phyloP scores from a whole-genome alignment of 2,888 invertebrate genomes.

The Alitta virens region DNA sequence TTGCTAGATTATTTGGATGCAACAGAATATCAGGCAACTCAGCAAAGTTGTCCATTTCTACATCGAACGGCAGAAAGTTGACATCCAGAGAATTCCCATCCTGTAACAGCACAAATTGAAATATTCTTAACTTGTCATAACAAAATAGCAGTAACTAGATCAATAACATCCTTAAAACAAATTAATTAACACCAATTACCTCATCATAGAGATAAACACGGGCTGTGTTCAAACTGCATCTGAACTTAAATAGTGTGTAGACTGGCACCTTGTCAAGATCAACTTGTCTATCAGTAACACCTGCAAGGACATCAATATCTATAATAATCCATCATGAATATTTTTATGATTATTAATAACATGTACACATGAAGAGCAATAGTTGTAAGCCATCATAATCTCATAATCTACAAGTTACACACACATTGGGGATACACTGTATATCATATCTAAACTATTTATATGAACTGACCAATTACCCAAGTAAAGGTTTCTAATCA shows the following conservation, averaged over 20 bases:
- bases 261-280: conserved; percentile 32
- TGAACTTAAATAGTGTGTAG: conserved; percentile 35
- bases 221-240: conserved; percentile 45
- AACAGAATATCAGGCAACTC: conserved; percentile 43
- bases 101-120: conserved; percentile 26
- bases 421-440: no score
- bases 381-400: no score
- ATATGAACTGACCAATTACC: no score
- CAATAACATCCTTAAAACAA: not conserved
- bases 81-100: conserved; percentile 33
- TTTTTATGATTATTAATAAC: no score
- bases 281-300: conserved; percentile 24
- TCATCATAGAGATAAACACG: conserved; percentile 43
- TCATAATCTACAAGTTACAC: no score
- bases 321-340: no score
- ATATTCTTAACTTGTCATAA: not conserved
- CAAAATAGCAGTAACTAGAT: not conserved
- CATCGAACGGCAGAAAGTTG: conserved; percentile 46
- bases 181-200: conserved; percentile 28
- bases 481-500: no score
- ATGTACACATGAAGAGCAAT: no score
- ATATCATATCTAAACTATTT: no score
- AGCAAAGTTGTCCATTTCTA: conserved; percentile 41
- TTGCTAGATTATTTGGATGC: conserved; percentile 38
- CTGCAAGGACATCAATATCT: not conserved